Evolutionary conservation across 2,888 invertebrate species (phyloP).

Genomic region (Habrosyne pyritoides): DNA sequence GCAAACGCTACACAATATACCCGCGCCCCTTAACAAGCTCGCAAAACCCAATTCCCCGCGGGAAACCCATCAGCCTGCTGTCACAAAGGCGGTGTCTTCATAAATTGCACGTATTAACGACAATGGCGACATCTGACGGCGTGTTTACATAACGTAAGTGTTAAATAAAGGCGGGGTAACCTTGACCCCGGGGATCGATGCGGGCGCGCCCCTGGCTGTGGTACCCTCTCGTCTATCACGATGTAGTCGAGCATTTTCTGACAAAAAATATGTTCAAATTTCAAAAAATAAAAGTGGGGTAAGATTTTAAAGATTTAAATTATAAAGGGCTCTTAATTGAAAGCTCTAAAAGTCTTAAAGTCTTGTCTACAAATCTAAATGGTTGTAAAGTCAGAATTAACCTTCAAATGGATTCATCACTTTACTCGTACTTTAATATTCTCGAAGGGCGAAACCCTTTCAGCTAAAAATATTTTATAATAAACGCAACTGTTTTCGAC

Average conservation of each 20-base stretch:
- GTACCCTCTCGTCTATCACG: too few species aligned
- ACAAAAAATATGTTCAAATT: too few species aligned
- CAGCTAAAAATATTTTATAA: background rate
- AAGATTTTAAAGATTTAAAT: background rate
- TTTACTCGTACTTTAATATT: background rate
- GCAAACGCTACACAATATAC: background rate
- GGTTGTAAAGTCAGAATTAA: background rate
- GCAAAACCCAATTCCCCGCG: background rate
- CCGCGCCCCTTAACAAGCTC: background rate
- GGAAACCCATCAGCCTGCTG: background rate
- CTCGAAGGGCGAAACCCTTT: background rate
- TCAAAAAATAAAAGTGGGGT: too few species aligned
- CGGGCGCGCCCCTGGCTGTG: background rate
- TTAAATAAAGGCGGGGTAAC: background rate
- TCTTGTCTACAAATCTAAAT: background rate
- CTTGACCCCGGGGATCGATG: slow-evolving; percentile 8
- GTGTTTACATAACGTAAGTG: slow-evolving; percentile 6
- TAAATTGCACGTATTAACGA: slow-evolving; percentile 4
- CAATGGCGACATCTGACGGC: background rate
- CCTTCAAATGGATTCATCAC: background rate
- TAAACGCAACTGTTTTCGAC: background rate
- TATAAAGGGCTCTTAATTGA: background rate
- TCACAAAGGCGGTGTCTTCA: background rate
- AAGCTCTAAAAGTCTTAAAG: background rate
- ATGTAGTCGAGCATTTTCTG: too few species aligned